Base-by-base conservation (phyloP, 2,888 invertebrate species). In the Caenorhabditis sp. region DNA sequence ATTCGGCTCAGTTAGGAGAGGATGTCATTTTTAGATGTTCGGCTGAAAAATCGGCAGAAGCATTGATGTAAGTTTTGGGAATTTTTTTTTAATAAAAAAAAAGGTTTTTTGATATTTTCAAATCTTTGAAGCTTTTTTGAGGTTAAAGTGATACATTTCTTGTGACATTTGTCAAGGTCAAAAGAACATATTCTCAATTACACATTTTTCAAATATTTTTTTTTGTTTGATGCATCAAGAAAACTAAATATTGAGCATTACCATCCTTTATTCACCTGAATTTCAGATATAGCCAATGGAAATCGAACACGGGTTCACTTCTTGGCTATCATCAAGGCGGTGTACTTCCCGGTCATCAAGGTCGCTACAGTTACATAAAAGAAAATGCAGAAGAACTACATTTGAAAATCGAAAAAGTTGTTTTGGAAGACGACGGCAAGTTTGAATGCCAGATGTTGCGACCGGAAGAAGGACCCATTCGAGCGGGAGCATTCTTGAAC, bases 381-480 rank as follows among this genome's bases (percentile, higher is more conserved):
- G 82, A 85, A 53, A 71, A 76, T n/a, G 80, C 85, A 3, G 86
- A 83, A 56, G 85, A 87, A 61, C 76, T 87, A 21, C 77, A 84
- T 63, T 68, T 87, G 53, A 73, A 78, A 65, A 86, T 87, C 53
- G 77, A 80, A 27, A 62, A 77, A 17, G 81, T 93, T 10, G 92
- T 93, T 54, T 90, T 95, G 58, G 93, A 92, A 84, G 97, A 97
- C 88, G 97, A 97, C 88, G 95, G 94, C 0, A 93, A 94, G 87
- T 97, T 93, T 89, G 95, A 97, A 90, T 97, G 97, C 89, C 97
- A 97, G 91, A 94, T 97, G 83, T 62, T 86, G 38, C 71, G 81
- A 54, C 80, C 81, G 17, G 78, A 76, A 25, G 77, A 73, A 26
- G 84, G 83, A 14, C 83, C 84, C 1, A 79, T 84, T 50, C 70